A percentile compares a stretch with the other conserved stretches of the same genome.
These are phyloP conservation scores for Sesamia inferens DNA, from an alignment of 2,888 invertebrate genomes.

Conservation along the genomic window DNA sequence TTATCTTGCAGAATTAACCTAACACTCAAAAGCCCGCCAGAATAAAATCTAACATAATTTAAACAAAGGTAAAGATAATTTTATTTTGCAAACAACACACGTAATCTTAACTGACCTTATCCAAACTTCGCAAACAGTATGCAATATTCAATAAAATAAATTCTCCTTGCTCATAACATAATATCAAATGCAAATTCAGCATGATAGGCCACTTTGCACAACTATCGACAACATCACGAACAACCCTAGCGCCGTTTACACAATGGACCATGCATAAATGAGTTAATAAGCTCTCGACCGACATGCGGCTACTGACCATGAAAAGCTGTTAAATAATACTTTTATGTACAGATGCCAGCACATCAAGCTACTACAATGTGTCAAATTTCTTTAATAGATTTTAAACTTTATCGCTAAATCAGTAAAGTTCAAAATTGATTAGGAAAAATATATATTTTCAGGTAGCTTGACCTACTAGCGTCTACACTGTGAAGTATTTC, in stretches of 20 bases:
- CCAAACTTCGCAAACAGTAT: constrained; percentile 3
- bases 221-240: constrained; percentile 48
- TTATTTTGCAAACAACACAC: not conserved
- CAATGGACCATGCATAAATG: constrained; percentile 52
- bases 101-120: constrained; percentile 17
- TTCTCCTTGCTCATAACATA: constrained; percentile 35
- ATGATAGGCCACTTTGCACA: constrained; percentile 50
- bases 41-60: not conserved
- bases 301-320: constrained; percentile 56
- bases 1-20: not conserved
- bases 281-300: constrained; percentile 51
- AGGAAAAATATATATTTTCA: too few species aligned
- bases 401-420: too few species aligned
- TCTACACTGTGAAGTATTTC: constrained; percentile 30
- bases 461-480: too few species aligned
- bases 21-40: not conserved
- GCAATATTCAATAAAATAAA: constrained; percentile 37
- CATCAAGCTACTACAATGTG: too few species aligned
- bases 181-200: constrained; percentile 31
- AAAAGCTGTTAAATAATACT: constrained; percentile 60
- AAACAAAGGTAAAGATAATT: not conserved
- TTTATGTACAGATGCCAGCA: constrained; percentile 5
- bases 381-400: too few species aligned
- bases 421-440: too few species aligned
- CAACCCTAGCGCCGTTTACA: constrained; percentile 54